Evolutionary conservation across 2,888 invertebrate species (phyloP), one percentile per base, ranked within the genome.

Genomic region (Pyrgus malvae): DNA sequence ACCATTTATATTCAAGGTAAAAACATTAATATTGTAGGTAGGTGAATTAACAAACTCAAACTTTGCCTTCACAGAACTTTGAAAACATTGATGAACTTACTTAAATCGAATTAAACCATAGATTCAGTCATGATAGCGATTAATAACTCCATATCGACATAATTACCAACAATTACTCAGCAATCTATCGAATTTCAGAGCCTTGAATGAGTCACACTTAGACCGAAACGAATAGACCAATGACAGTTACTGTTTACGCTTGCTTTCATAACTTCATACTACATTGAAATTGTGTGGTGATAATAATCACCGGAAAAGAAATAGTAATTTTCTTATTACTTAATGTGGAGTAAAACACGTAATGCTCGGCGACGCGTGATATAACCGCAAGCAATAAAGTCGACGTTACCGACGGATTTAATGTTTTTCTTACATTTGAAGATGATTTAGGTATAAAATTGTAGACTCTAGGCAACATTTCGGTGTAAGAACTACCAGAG

Each of bases 221-320:
- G 9, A 35, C 46, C 33, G 46, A 23, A 35, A 23, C 46, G 14
- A 46, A 35, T 17, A 17, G 35, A 35, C 35, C 7, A 27, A 27
- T 27, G 27, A 21, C 21, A 5, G 19, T 5, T 8, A 35, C 16
- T 2, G 37, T 37, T 8, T 17, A 37, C n/a, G 11, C 23, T 23
- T n/a, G 14, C 4, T 46, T 14, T 16, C 35, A 19, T 46, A 35
- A 25, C 3, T 4, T 2, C 9, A 37, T 25, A 16, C 7, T 33
- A 33, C 7, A 33, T 14, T 35, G 35, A 35, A 35, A 35, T 16
- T 33, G 33, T 33, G 16, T 16, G 25, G 25, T 9, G 27, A 27
- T 25, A 48, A 40, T 40, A 11, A 40, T 48, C 27, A 29, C 38
- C 29, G 29, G 48, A 27, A 48, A 48, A 29, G 19, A 27, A 46